A percentile compares a stretch with the other conserved stretches of the same genome.
Evolutionary conservation across 2,888 invertebrate genomes (phyloP).

Genomic region (Alitta virens): DNA sequence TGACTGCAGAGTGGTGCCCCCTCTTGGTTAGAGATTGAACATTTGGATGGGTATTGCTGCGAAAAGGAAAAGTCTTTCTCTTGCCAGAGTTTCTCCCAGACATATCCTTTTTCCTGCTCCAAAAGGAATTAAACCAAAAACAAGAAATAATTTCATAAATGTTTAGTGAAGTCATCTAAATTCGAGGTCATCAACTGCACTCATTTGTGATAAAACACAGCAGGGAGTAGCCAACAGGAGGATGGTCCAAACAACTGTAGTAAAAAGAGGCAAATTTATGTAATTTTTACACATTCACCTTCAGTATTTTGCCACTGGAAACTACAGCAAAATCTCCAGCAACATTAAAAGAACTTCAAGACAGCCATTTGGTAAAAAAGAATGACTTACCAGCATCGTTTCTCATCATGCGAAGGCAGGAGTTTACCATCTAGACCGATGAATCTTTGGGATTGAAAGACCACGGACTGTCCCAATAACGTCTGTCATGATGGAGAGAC

Average conservation of each 20-base stretch:
- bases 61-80: constrained; percentile 46
- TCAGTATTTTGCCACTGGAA: no score
- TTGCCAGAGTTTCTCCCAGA: constrained; percentile 45
- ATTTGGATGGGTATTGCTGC: constrained; percentile 35
- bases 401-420: constrained; percentile 32
- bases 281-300: no score
- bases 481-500: constrained; percentile 42
- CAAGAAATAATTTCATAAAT: no score
- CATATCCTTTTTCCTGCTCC: constrained; percentile 48
- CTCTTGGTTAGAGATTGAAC: constrained; percentile 31
- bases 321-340: no score
- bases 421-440: constrained; percentile 33
- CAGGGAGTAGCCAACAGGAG: no score
- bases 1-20: constrained; percentile 25
- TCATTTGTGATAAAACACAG: no score
- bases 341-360: neutral
- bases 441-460: constrained; percentile 37
- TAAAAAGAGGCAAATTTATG: no score
- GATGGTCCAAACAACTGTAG: no score
- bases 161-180: no score
- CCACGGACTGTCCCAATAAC: constrained; percentile 42
- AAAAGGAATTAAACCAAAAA: constrained; percentile 37
- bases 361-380: no score
- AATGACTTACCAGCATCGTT: neutral
- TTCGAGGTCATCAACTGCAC: no score